Evolutionary conservation across 2,888 invertebrate species (phyloP).

Genomic region (Piscicola geometra): DNA sequence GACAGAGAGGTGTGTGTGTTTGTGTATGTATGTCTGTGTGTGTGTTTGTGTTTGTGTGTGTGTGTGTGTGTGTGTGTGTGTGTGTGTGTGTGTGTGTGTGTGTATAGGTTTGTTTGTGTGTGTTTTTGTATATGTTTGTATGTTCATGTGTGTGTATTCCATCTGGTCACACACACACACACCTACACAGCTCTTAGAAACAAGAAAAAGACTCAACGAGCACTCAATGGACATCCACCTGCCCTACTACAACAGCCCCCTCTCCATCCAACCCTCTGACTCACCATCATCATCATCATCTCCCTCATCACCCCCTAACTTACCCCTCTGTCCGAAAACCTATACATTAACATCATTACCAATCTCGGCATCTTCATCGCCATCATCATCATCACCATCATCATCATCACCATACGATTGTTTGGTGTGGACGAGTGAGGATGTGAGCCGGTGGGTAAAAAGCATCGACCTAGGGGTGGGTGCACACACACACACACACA

Average conservation of each 20-base stretch:
- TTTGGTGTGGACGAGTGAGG: slow-evolving; percentile 89
- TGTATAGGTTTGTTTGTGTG: no score
- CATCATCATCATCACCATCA: background rate
- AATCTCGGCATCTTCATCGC: background rate
- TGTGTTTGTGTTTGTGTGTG: no score
- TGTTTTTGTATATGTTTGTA: no score
- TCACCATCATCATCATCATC: background rate
- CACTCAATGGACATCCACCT: background rate
- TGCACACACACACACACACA: no score
- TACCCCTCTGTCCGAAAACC: background rate
- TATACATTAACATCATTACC: background rate
- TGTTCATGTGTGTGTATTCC: no score
- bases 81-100: no score
- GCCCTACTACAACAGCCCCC: no score
- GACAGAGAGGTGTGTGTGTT: slow-evolving; percentile 60
- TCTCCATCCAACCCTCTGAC: background rate
- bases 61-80: no score
- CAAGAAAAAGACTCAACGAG: background rate
- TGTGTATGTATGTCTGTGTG: background rate
- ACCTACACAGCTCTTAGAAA: no score
- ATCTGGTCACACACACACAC: no score
- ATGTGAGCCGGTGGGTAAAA: slow-evolving; percentile 87
- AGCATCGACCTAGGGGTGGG: slow-evolving; percentile 76
- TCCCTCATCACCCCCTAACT: background rate
- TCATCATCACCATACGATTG: slow-evolving; percentile 70